A percentile compares a stretch with the other conserved stretches of the same genome.
Evolutionary conservation across 1,140 invertebrate genomes (phyloP).

Genomic region (Trinorchestia longiramus): DNA sequence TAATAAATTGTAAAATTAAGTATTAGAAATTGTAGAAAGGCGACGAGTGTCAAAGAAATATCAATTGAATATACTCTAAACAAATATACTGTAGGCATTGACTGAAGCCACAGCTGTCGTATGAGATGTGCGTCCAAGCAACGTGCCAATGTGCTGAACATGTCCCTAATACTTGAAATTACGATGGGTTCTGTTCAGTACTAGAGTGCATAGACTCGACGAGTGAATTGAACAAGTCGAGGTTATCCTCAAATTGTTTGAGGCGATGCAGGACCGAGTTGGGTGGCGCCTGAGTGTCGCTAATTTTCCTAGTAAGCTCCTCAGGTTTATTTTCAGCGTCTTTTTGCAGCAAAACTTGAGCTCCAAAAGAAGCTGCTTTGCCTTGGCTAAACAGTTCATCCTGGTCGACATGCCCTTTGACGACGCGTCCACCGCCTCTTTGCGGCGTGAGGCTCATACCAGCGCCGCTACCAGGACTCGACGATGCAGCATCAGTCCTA

Average conservation of each 20-base stretch:
- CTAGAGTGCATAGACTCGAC: constrained; percentile 13
- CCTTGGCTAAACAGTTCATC: constrained; percentile 38
- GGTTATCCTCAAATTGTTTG: constrained; percentile 27
- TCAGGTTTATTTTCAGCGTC: neutral
- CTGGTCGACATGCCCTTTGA: neutral
- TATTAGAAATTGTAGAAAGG: neutral
- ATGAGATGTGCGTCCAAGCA: neutral
- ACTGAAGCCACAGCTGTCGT: neutral
- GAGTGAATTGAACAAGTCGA: constrained; percentile 32
- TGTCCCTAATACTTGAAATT: neutral
- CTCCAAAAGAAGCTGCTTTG: constrained; percentile 27
- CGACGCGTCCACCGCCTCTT: neutral
- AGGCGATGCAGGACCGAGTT: constrained; percentile 25
- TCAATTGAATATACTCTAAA: neutral
- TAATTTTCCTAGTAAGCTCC: neutral
- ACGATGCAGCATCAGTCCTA: neutral
- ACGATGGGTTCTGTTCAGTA: neutral
- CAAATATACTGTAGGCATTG: neutral
- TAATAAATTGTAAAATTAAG: neutral
- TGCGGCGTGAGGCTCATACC: neutral
- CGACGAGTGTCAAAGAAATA: neutral
- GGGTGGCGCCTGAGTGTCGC: neutral
- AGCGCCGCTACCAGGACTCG: neutral
- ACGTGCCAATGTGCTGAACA: neutral
- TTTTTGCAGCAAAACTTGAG: neutral